Evolutionary conservation across 2,797 vertebrate species (phyloP).

Genomic region (Botia almorhae): DNA sequence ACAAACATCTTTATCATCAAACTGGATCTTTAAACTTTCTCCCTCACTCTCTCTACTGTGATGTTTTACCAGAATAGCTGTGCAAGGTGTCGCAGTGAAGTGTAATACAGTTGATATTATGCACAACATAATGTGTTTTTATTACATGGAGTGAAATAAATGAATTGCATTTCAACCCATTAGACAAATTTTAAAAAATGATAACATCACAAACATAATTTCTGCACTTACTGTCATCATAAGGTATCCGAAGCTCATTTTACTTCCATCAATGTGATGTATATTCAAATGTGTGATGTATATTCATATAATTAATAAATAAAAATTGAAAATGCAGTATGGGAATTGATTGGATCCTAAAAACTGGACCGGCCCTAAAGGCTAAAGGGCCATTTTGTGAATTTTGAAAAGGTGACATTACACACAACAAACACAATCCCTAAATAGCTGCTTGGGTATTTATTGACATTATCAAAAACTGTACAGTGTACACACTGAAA

Average conservation of each 20-base stretch:
- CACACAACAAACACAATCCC: neutral
- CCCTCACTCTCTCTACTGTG: neutral
- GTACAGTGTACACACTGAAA: too few species aligned
- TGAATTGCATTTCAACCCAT: constrained; percentile 49
- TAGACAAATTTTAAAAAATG: neutral
- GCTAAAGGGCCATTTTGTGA: neutral
- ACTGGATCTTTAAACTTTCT: neutral
- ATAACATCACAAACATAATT: neutral
- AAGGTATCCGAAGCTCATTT: neutral
- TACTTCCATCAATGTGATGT: neutral
- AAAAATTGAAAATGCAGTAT: neutral
- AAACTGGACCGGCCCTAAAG: neutral
- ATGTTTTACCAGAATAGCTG: neutral
- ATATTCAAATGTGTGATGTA: neutral
- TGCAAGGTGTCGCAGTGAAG: constrained; percentile 21
- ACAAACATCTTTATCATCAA: neutral
- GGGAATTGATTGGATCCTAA: neutral
- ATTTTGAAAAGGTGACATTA: neutral
- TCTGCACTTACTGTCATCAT: neutral
- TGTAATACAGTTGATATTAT: constrained; percentile 63
- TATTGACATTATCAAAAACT: neutral
- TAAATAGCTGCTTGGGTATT: neutral
- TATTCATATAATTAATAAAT: too few species aligned
- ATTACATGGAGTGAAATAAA: constrained; percentile 64
- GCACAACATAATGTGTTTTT: constrained; percentile 55